Conservation (phyloP, 2,888 invertebrate species). For the Pseudococcus jackbeardsleyi region DNA sequence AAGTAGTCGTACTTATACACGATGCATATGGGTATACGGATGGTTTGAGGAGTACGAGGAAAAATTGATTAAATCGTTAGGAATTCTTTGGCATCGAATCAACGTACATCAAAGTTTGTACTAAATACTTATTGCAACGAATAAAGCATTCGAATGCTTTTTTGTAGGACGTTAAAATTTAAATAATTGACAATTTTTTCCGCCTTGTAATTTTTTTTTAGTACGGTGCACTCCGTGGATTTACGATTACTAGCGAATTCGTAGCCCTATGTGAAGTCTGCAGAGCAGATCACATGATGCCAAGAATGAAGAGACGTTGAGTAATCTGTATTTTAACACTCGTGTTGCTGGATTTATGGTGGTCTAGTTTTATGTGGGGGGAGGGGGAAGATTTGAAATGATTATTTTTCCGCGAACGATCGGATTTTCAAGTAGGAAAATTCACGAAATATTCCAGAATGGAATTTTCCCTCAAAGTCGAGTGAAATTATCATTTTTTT, state of each 20-base stretch:
- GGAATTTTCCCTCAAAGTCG: too few species aligned
- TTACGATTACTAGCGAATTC: not conserved
- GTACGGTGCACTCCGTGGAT: not conserved
- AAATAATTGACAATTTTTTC: not conserved
- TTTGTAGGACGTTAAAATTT: not conserved
- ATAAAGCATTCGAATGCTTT: not conserved
- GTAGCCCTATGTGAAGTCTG: not conserved
- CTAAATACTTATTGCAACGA: not conserved
- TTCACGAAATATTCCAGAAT: too few species aligned
- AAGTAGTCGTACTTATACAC: not conserved
- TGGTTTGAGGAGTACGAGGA: not conserved
- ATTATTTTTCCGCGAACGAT: too few species aligned
- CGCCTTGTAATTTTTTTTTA: not conserved
- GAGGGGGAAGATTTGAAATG: too few species aligned
- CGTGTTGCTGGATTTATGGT: too few species aligned
- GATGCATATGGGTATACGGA: not conserved
- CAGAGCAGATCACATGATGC: not conserved
- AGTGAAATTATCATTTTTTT: too few species aligned
- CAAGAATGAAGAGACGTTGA: not conserved
- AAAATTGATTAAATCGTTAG: not conserved
- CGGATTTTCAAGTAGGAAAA: too few species aligned
- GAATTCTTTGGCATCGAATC: not conserved
- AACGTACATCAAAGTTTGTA: not conserved
- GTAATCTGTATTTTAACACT: too few species aligned
- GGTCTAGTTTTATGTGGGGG: too few species aligned